These are phyloP conservation scores for Galerucella nymphaeae DNA, from an alignment of 2,888 invertebrate species.

Conservation along the genomic window DNA sequence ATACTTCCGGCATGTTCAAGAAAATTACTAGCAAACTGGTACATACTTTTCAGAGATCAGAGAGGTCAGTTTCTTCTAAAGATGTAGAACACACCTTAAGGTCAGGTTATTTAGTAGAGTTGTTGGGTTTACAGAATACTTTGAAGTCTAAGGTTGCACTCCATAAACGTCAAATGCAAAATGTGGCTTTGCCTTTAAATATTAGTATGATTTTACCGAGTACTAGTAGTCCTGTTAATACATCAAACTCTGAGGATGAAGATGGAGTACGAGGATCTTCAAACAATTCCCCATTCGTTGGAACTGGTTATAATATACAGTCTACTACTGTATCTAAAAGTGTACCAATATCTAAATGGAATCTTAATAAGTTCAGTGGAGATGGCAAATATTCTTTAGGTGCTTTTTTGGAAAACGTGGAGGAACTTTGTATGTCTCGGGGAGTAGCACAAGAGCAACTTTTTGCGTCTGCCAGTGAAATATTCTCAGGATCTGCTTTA, in stretches of 20 bases:
- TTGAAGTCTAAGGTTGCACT: slow-evolving; percentile 8
- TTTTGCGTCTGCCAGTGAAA: slow-evolving; percentile 35
- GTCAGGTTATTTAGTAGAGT: slow-evolving; percentile 11
- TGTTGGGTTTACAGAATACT: slow-evolving; percentile 15
- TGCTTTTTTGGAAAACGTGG: slow-evolving; percentile 35
- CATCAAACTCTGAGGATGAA: too few relatives aligned
- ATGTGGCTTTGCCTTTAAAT: too few relatives aligned
- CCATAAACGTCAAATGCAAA: too few relatives aligned
- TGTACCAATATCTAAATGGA: slow-evolving; percentile 38
- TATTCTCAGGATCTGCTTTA: slow-evolving; percentile 37
- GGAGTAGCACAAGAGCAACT: slow-evolving; percentile 33
- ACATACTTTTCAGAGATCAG: too few relatives aligned
- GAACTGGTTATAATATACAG: not conserved
- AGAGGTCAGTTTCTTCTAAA: too few relatives aligned
- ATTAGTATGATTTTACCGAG: too few relatives aligned
- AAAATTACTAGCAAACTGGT: too few relatives aligned
- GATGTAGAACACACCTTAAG: too few relatives aligned
- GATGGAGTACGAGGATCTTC: not conserved
- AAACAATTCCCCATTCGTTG: not conserved
- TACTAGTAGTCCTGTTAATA: too few relatives aligned
- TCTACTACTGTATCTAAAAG: not conserved
- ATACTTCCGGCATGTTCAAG: too few relatives aligned
- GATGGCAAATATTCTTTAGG: slow-evolving; percentile 23
- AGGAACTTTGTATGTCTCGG: slow-evolving; percentile 31
- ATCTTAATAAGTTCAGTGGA: slow-evolving; percentile 34